Evolutionary conservation across 2,797 vertebrate species (phyloP).

Genomic region (Macropodus opercularis): DNA sequence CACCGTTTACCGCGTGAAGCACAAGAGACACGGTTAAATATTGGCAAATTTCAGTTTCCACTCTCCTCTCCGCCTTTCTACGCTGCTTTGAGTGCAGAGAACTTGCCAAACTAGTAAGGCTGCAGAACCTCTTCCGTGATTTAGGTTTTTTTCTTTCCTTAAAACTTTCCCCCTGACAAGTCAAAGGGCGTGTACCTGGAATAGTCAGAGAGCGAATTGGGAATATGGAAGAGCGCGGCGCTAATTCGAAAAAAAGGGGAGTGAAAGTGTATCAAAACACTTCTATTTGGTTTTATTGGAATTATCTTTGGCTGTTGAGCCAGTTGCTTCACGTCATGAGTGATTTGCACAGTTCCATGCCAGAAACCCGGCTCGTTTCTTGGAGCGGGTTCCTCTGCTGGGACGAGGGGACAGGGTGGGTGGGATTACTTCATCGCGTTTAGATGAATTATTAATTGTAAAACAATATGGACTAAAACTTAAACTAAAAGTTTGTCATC

Average conservation of each 20-base stretch:
- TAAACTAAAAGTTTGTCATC: background rate
- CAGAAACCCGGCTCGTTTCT: slow-evolving; percentile 42
- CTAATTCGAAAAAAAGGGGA: slow-evolving; percentile 27
- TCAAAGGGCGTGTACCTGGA: slow-evolving; percentile 86
- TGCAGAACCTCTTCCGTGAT: slow-evolving; percentile 85
- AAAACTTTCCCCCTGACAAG: slow-evolving; percentile 78
- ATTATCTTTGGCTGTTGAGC: slow-evolving; percentile 44
- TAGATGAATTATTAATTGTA: slow-evolving; percentile 13
- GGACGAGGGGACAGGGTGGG: slow-evolving; percentile 52
- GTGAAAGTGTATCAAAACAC: slow-evolving; percentile 37
- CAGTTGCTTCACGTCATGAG: slow-evolving; percentile 64
- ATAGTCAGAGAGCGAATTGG: slow-evolving; percentile 60
- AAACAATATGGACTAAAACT: background rate
- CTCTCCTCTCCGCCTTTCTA: slow-evolving; percentile 67
- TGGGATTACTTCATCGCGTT: slow-evolving; percentile 59
- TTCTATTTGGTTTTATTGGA: slow-evolving; percentile 42
- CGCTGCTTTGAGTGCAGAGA: slow-evolving; percentile 65
- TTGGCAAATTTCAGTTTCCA: slow-evolving; percentile 62
- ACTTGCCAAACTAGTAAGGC: slow-evolving; percentile 80
- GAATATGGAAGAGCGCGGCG: slow-evolving; percentile 59
- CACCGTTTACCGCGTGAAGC: slow-evolving; percentile 71
- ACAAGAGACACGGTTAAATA: slow-evolving; percentile 64
- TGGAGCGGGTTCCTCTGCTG: slow-evolving; percentile 42
- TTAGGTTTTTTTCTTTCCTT: slow-evolving; percentile 71
- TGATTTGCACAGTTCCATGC: slow-evolving; percentile 61